These are phyloP conservation scores for Rhineura floridana DNA, from an alignment of 2,113 vertebrate genomes.

Conservation along the genomic window DNA sequence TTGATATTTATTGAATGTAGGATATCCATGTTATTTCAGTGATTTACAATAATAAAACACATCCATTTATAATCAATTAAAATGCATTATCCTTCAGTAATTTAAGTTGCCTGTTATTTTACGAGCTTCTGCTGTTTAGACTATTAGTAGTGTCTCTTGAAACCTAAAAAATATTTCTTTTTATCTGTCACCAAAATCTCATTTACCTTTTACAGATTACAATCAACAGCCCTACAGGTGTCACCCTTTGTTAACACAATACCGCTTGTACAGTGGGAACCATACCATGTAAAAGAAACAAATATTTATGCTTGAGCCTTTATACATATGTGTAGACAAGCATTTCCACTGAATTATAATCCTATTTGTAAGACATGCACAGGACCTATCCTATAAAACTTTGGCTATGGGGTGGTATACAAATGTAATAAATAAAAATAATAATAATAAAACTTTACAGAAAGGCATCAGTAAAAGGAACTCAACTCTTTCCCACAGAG, in stretches of 20 bases:
- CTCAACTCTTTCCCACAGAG: not conserved
- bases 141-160: no score
- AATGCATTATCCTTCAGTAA: not conserved
- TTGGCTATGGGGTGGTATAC: no score
- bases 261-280: conserved; percentile 8
- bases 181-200: not conserved
- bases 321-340: no score
- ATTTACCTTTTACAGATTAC: not conserved
- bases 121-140: no score
- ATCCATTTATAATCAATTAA: not conserved
- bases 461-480: no score
- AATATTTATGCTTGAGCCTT: no score
- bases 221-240: not conserved
- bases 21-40: not conserved
- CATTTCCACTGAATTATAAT: no score
- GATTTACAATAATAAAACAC: not conserved
- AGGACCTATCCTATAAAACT: no score
- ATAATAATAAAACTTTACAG: no score
- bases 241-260: not conserved
- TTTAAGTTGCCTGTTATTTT: not conserved
- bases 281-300: not conserved
- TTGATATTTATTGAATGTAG: not conserved
- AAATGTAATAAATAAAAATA: no score
- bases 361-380: no score
- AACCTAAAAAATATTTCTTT: not conserved